Base-by-base conservation (phyloP, 1,140 invertebrate genomes). In the Bombus polaris region DNA sequence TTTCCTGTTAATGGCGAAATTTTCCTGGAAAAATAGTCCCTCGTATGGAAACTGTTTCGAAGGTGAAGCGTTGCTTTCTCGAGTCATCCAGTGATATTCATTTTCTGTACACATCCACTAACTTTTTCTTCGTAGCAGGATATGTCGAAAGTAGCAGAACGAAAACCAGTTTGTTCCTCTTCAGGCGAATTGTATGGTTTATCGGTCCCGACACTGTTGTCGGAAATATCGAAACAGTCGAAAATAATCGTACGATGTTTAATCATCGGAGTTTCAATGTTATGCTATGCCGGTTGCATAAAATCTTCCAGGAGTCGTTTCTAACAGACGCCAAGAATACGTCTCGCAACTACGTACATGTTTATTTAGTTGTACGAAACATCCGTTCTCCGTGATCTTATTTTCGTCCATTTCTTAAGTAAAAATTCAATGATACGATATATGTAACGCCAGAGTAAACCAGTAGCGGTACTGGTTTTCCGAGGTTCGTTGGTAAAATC, bases 131-230 rank as follows among this genome's bases (percentile, higher is more conserved):
- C n/a, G 59, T 70, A 44, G 59, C 37, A 44, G 65, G 9, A 78
- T 32, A 68, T 28, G 44, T 39, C 44, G 59, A 70, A 76, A 39
- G 35, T 25, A 12, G 0, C 35, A 1, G 1, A 15, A 9, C 2
- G 53, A 37, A 66, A 83, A 57, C 44, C 28, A 68, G 73, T 83
- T 76, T 47, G 1, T n/a, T 57, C 25, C 35, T 32, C n/a, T 42
- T 37, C 47, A 37, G 42, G 18, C 13, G 1, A 28, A 44, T 18
- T 25, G 1, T 22, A 44, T 3, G n/a, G 18, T 59, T 83, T 39
- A 44, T 75, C 12, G 12, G 44, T 15, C 6, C 35, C 6, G 4
- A 13, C 47, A 0, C 6, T 37, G 6, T 35, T 13, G 9, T 32
- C 53, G 25, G 3, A 35, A 35, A 5, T 13, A 28, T 1, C 35